A percentile compares a stretch with the other conserved stretches of the same genome.
phyloP scores from a whole-genome alignment of 2,113 vertebrate species.

The Rynchops niger region DNA sequence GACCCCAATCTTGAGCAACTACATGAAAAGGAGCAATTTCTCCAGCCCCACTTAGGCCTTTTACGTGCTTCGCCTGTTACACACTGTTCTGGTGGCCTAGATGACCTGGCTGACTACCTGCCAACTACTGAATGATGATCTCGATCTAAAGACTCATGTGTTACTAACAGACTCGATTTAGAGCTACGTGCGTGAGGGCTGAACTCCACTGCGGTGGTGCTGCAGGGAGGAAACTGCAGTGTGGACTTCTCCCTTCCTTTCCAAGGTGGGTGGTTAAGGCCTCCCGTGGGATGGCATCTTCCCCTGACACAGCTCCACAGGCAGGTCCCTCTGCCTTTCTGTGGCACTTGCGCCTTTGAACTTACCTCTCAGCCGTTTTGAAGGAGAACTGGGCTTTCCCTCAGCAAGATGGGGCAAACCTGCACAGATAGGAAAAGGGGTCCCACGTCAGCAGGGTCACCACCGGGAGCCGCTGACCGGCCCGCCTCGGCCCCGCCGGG shows the following conservation, averaged over 20 bases:
- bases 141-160: neutral
- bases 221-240: neutral
- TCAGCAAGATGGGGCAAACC: neutral
- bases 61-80: neutral
- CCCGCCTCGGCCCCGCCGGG: neutral
- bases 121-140: neutral
- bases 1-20: neutral
- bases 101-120: neutral
- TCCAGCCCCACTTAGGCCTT: neutral
- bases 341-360: neutral
- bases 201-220: neutral
- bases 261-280: neutral
- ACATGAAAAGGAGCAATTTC: neutral
- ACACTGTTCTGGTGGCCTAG: neutral
- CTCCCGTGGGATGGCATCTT: neutral
- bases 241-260: neutral
- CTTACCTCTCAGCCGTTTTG: neutral
- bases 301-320: neutral
- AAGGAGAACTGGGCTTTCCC: neutral
- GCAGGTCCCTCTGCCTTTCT: neutral
- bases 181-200: neutral
- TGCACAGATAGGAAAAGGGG: neutral
- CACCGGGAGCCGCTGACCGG: neutral
- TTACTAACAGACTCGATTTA: neutral
- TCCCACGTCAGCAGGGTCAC: fast-evolving